phyloP scores from a whole-genome alignment of 2,113 vertebrate genomes.

The Xiphorhynchus elegans region DNA sequence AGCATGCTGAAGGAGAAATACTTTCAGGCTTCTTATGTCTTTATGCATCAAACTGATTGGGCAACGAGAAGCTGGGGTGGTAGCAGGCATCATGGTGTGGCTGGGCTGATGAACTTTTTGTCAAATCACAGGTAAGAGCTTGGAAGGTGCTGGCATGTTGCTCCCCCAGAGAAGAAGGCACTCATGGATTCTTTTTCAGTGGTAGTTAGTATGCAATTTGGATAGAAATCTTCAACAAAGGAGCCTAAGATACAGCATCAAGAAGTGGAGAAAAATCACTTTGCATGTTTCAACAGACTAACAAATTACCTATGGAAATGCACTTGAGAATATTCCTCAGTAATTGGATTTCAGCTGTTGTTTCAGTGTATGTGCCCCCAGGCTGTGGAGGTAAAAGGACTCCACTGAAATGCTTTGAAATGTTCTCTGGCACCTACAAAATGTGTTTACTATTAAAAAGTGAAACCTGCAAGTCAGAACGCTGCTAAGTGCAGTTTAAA shows the following conservation, averaged over 20 bases:
- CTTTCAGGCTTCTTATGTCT: conserved; percentile 35
- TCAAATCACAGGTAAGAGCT: background rate
- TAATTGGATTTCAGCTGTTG: conserved; percentile 72
- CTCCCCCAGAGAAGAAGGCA: background rate
- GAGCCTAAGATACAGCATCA: background rate
- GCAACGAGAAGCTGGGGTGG: background rate
- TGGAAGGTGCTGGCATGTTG: background rate
- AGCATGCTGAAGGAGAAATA: conserved; percentile 49
- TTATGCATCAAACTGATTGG: conserved; percentile 1
- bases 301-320: conserved; percentile 73
- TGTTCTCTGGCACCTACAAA: conserved; percentile 56
- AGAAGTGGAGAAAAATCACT: conserved; percentile 58
- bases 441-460: conserved; percentile 66
- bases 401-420: conserved; percentile 67
- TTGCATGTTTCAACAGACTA: conserved; percentile 69
- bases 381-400: conserved; percentile 55
- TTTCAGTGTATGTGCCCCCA: conserved; percentile 41
- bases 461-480: conserved; percentile 65
- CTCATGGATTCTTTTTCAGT: background rate
- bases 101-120: background rate
- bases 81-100: background rate
- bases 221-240: background rate
- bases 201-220: background rate
- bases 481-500: conserved; percentile 19
- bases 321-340: conserved; percentile 64